A percentile compares a stretch with the other conserved stretches of the same genome.
Evolutionary conservation across 2,888 invertebrate species (phyloP).

Genomic region (Zootermopsis nevadensis): DNA sequence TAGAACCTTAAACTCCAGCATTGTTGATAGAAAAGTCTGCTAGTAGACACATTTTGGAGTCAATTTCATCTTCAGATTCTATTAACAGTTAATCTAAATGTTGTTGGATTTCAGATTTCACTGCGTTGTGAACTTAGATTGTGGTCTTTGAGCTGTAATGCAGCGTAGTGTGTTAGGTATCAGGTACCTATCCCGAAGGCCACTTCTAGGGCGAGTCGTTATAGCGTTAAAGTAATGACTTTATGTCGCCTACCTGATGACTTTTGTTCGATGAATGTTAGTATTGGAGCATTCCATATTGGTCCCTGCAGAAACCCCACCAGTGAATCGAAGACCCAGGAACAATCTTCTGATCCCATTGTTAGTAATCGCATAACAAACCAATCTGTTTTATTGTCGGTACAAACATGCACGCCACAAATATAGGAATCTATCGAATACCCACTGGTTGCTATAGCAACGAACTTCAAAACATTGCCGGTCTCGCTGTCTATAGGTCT

Average conservation of each 20-base stretch:
- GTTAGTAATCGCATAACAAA: neutral
- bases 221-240: no score
- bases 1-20: no score
- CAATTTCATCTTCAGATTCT: no score
- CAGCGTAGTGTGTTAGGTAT: no score
- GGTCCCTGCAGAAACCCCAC: slow-evolving; percentile 92
- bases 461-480: slow-evolving; percentile 7
- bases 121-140: no score
- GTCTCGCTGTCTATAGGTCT: neutral
- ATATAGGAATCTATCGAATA: neutral
- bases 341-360: slow-evolving; percentile 66
- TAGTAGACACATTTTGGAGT: no score
- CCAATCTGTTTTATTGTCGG: neutral
- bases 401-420: neutral
- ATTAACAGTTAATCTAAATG: no score
- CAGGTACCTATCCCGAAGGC: no score
- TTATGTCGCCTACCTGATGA: slow-evolving; percentile 78
- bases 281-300: slow-evolving; percentile 90
- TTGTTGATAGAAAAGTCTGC: no score
- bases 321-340: slow-evolving; percentile 93
- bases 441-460: neutral
- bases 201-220: no score
- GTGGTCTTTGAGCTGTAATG: no score
- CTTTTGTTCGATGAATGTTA: slow-evolving; percentile 93
- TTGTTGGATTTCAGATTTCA: no score